Percentiles rank a stretch among this genome's conserved stretches.
These are phyloP conservation scores for Phalacrocorax brasilianus DNA, from an alignment of 2,113 vertebrate genomes.

Conservation along the genomic window DNA sequence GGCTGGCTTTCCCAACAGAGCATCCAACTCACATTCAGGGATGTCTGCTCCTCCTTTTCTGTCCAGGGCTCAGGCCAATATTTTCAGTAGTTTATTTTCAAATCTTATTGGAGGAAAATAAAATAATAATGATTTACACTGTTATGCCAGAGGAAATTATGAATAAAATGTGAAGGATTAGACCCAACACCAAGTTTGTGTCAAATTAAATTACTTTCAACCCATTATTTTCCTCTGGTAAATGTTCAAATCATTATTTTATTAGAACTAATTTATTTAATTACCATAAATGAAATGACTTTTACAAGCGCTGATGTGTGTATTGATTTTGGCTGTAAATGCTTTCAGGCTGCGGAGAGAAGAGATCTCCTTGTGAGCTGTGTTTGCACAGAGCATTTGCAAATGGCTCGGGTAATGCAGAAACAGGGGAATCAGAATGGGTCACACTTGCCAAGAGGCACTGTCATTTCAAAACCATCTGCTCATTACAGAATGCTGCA, in stretches of 20 bases:
- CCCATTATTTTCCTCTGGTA: constrained; percentile 20
- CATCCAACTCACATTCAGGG: not conserved
- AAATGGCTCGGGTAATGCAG: not conserved
- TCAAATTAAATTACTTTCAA: not conserved
- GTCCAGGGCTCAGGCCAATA: not conserved
- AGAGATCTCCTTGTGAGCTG: constrained; percentile 1
- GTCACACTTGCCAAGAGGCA: not conserved
- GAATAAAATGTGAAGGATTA: not conserved
- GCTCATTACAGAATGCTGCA: not conserved
- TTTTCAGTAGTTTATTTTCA: not conserved
- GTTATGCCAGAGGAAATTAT: not conserved
- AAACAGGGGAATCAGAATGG: not conserved
- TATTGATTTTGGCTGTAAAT: constrained; percentile 42
- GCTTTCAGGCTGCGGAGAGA: not conserved
- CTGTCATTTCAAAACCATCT: not conserved
- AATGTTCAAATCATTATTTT: constrained; percentile 36
- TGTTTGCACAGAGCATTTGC: not conserved
- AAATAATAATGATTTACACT: not conserved
- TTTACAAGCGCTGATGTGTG: not conserved
- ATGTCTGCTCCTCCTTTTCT: not conserved
- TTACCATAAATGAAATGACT: constrained; percentile 34
- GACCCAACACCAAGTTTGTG: not conserved
- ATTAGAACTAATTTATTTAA: constrained; percentile 39
- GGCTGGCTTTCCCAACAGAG: not conserved
- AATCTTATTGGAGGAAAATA: not conserved